Evolutionary conservation across 2,888 invertebrate species (phyloP), one percentile per base, ranked within the genome.

Genomic region (Cephalotes varians): DNA sequence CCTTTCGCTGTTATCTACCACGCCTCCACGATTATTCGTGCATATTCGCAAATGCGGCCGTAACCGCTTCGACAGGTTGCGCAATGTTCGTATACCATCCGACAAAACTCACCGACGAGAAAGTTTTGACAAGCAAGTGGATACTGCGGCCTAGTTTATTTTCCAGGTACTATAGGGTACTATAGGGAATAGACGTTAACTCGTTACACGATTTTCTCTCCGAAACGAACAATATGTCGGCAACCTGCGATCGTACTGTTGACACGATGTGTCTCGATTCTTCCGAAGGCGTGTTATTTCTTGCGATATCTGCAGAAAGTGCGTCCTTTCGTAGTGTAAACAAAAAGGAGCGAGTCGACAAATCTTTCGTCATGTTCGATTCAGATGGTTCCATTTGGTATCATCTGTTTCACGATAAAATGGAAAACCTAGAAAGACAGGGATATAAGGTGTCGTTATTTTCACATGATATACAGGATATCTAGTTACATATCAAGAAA

Each of bases 121-220:
- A 86, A 88, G 80, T 85, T 86, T 86, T 82, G 88, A 86, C 84
- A 76, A 88, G 64, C 83, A 62, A 72, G 34, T 58, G 47, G 67
- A 77, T 83, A 64, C 83, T 54, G 83, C 72, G 44, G 69, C 28
- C 51, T 64, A 73, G 76, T 84, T 81, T 83, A 82, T 83, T 79
- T 71, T 74, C 69, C 60, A 44, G 67, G 25, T 51, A 51, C n/a
- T n/a, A n/a, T n/a, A n/a, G n/a, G n/a, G n/a, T 34, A 76, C 67
- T 79, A 67, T 6, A n/a, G 83, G 71, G 87, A 60, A 79, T 67
- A 81, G 65, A 86, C 84, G 87, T 82, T 86, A 83, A 83, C 88
- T 84, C 83, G 87, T 87, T 87, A 88, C 87, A 88, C 67, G 87
- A 47, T 83, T 85, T 87, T 87, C 84, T 82, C 87, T 85, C 81